Percentiles rank a stretch among this genome's conserved stretches.
Evolutionary conservation across 92 coral and sea anemone genomes (phyloP).

Genomic region (Umimayanthus kanabou): DNA sequence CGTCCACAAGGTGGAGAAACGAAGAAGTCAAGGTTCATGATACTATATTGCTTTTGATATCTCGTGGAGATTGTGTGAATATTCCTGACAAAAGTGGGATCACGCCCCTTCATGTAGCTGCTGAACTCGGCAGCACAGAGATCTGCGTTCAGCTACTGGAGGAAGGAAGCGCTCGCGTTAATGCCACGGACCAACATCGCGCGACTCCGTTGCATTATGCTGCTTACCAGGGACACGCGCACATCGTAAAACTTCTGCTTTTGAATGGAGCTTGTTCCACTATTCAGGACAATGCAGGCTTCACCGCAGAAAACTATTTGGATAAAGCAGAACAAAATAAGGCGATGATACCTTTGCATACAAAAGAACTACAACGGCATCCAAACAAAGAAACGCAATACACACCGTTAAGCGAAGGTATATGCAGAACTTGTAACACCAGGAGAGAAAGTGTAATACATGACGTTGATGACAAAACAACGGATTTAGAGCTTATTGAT

Average conservation of each 20-base stretch:
- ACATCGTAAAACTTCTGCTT: constrained; percentile 18
- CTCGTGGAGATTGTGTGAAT: constrained; percentile 32
- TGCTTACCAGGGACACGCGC: neutral
- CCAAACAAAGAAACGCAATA: neutral
- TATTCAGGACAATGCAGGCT: neutral
- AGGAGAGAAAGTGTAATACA: neutral
- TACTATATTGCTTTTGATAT: constrained; percentile 25
- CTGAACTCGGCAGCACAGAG: constrained; percentile 46
- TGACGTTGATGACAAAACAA: neutral
- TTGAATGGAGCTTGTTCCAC: neutral
- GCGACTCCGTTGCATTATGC: constrained; percentile 57
- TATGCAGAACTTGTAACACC: neutral
- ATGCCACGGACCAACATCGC: constrained; percentile 41
- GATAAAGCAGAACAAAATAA: neutral
- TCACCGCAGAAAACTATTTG: neutral
- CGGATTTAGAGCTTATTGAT: neutral
- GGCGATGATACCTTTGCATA: neutral
- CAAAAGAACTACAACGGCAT: neutral
- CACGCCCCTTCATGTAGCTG: constrained; percentile 53
- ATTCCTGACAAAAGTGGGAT: constrained; percentile 54
- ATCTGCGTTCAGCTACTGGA: constrained; percentile 44
- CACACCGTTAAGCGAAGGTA: neutral
- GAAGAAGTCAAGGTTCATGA: neutral
- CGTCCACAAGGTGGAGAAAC: constrained; percentile 7
- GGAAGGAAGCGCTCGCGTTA: constrained; percentile 28